phyloP scores from a whole-genome alignment of 2,797 vertebrate species.

The Enteromius trimaculatus region DNA sequence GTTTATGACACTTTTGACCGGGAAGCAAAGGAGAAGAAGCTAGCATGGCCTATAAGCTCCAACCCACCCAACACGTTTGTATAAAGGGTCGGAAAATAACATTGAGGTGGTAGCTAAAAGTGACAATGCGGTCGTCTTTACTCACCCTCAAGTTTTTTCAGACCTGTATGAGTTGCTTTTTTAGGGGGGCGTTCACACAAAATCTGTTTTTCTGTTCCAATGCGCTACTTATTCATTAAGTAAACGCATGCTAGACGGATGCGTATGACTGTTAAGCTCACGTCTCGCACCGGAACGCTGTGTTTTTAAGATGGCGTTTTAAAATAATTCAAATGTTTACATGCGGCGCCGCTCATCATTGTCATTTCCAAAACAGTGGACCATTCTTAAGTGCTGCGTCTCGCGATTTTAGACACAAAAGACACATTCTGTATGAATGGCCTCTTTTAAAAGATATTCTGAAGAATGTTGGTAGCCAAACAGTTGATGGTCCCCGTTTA shows the following conservation, averaged over 20 bases:
- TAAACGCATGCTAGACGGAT: neutral
- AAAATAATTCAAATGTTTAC: neutral
- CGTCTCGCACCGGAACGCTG: neutral
- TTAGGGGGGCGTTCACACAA: neutral
- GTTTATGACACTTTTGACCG: constrained; percentile 88
- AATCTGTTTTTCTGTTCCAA: neutral
- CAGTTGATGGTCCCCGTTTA: neutral
- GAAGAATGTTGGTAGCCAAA: neutral
- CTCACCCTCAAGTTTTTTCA: neutral
- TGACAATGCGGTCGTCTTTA: neutral
- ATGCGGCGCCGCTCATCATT: neutral
- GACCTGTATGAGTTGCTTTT: neutral
- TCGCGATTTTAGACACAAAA: neutral
- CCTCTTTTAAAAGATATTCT: neutral
- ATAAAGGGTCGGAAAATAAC: constrained; percentile 56
- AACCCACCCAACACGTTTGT: constrained; percentile 95
- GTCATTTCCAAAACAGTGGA: neutral
- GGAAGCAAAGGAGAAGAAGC: constrained; percentile 90
- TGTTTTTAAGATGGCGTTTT: neutral
- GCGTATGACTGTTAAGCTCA: neutral
- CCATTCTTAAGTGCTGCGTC: neutral
- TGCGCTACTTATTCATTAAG: neutral
- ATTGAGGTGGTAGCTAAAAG: neutral
- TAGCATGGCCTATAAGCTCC: constrained; percentile 91
- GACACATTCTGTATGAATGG: neutral